Percentiles rank a stretch among this genome's conserved stretches.
Evolutionary conservation across 2,888 invertebrate genomes (phyloP).

Genomic region (Lasiommata megera): DNA sequence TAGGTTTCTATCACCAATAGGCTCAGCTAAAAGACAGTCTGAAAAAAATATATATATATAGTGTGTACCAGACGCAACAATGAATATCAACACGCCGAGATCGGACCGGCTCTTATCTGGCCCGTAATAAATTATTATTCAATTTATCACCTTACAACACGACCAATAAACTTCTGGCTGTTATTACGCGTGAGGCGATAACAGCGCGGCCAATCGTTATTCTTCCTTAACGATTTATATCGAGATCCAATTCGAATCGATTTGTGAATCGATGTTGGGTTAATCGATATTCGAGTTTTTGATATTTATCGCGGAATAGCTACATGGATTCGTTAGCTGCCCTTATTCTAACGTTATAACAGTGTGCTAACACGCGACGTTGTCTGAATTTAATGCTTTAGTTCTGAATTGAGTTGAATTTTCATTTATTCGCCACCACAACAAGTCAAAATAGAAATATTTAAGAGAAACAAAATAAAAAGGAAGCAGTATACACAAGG

Average conservation of each 20-base stretch:
- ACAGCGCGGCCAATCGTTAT: conserved; percentile 56
- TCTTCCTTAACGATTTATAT: conserved; percentile 40
- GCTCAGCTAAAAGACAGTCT: too few species aligned
- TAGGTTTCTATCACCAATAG: too few species aligned
- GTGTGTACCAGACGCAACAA: not conserved
- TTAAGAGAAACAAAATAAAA: too few species aligned
- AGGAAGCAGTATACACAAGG: too few species aligned
- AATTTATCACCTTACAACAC: conserved; percentile 68
- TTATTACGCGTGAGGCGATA: conserved; percentile 69
- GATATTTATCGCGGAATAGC: conserved; percentile 13
- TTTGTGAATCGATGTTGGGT: conserved; percentile 19
- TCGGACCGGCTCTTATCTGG: conserved; percentile 62
- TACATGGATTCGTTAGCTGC: conserved; percentile 14
- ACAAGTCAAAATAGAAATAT: too few species aligned
- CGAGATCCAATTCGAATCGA: conserved; percentile 32
- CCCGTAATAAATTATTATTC: conserved; percentile 75
- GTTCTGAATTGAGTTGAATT: not conserved
- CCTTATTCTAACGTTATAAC: not conserved
- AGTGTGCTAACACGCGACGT: not conserved
- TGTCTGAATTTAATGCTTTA: not conserved
- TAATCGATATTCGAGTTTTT: conserved; percentile 18
- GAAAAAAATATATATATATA: too few species aligned
- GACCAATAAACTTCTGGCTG: conserved; percentile 73
- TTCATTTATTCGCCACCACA: too few species aligned
- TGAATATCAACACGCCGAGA: conserved; percentile 56